A percentile compares a stretch with the other conserved stretches of the same genome.
Conservation (phyloP, 2,113 vertebrate species). For the Polyodon spathula region DNA sequence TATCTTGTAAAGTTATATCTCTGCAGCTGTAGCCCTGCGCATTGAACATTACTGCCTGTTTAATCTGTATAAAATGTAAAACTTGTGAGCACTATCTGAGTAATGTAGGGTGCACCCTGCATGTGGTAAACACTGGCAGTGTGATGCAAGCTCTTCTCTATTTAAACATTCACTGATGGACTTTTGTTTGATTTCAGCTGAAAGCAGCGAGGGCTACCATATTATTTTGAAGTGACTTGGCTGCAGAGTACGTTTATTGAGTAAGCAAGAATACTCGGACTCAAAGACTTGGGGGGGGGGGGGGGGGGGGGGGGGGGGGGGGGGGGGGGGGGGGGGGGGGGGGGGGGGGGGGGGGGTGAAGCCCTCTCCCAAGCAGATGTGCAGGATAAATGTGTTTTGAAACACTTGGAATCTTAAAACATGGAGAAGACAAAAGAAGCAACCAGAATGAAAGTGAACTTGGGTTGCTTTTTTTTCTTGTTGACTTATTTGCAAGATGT, state of each 20-base stretch:
- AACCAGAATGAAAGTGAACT: no score
- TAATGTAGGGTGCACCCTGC: neutral
- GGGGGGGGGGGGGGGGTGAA: neutral
- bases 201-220: slow-evolving; percentile 75
- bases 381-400: no score
- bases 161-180: neutral
- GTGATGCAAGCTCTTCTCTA: neutral
- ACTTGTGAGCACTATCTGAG: no score
- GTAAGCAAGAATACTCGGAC: neutral
- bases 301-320: neutral
- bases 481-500: no score
- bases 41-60: neutral
- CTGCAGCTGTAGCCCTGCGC: no score
- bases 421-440: no score
- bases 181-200: slow-evolving; percentile 52
- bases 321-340: neutral
- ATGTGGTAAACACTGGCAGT: neutral
- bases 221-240: slow-evolving; percentile 74
- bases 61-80: neutral
- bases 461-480: no score
- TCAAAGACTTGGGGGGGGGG: neutral
- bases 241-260: neutral
- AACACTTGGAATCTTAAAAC: no score
- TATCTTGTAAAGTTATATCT: no score
- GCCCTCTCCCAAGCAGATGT: no score